Evolutionary conservation across 2,797 vertebrate genomes (phyloP).

Genomic region (Pipistrellus pygmaeus): DNA sequence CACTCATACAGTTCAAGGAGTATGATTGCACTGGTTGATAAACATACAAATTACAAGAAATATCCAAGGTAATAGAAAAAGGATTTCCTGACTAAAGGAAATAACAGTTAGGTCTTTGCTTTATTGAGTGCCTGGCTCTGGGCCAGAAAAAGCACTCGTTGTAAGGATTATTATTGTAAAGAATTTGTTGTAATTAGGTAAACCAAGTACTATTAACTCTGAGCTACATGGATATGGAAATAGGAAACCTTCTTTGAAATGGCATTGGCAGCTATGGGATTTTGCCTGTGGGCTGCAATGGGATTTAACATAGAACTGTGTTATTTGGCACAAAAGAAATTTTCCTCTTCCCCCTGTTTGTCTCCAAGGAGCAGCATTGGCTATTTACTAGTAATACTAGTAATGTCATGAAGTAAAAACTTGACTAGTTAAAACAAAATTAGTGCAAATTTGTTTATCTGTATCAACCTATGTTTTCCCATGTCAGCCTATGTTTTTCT

Average conservation of each 20-base stretch:
- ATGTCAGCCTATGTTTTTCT: background rate
- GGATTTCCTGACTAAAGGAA: slow-evolving; percentile 72
- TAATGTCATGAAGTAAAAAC: slow-evolving; percentile 65
- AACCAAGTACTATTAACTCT: slow-evolving; percentile 69
- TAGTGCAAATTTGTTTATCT: slow-evolving; percentile 29
- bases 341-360: slow-evolving; percentile 32
- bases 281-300: slow-evolving; percentile 41
- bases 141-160: slow-evolving; percentile 74
- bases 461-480: background rate
- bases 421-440: slow-evolving; percentile 62
- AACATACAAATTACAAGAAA: slow-evolving; percentile 49
- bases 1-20: slow-evolving; percentile 42
- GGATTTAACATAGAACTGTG: slow-evolving; percentile 57
- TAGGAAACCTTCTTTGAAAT: slow-evolving; percentile 60
- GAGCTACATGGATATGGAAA: slow-evolving; percentile 60
- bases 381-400: slow-evolving; percentile 49
- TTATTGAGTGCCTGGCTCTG: slow-evolving; percentile 68
- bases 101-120: slow-evolving; percentile 66
- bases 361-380: slow-evolving; percentile 62
- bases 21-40: background rate
- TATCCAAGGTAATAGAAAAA: slow-evolving; percentile 63
- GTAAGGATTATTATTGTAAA: slow-evolving; percentile 76
- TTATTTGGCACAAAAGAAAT: slow-evolving; percentile 60
- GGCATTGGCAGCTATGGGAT: slow-evolving; percentile 47
- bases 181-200: slow-evolving; percentile 78